Evolutionary conservation across 2,113 vertebrate species (phyloP).

Genomic region (Heliornis fulica): DNA sequence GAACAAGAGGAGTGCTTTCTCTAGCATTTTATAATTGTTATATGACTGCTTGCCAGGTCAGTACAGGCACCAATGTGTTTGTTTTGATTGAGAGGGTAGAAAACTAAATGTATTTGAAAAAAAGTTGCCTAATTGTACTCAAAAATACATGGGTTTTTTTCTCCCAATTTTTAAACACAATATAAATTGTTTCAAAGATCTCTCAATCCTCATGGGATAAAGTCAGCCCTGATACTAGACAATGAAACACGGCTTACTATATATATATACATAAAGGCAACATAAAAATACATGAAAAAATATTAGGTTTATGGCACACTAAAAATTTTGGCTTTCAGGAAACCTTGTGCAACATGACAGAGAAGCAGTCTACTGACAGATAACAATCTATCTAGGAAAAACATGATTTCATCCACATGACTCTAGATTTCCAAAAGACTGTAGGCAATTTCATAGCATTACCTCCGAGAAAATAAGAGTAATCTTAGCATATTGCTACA

Average conservation of each 20-base stretch:
- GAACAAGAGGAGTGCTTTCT: neutral
- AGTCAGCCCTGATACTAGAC: neutral
- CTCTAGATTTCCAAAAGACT: conserved; percentile 19
- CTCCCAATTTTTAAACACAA: neutral
- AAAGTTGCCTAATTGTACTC: neutral
- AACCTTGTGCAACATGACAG: neutral
- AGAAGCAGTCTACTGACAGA: neutral
- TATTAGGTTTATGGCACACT: neutral
- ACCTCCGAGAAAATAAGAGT: conserved; percentile 50
- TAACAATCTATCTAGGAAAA: conserved; percentile 34
- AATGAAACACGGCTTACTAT: neutral
- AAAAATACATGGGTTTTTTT: neutral
- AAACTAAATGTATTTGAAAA: neutral
- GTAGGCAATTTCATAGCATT: conserved; percentile 37
- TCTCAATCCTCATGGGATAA: neutral
- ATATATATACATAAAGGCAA: neutral
- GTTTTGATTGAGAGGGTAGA: neutral
- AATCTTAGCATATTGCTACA: conserved; percentile 37
- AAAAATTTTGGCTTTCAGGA: neutral
- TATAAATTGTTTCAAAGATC: neutral
- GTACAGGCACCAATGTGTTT: neutral
- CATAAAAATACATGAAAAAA: neutral
- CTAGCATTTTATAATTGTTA: neutral
- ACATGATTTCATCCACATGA: neutral
- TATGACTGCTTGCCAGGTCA: neutral